Evolutionary conservation across 2,888 invertebrate genomes (phyloP).

Genomic region (Dinocampus coccinellae): DNA sequence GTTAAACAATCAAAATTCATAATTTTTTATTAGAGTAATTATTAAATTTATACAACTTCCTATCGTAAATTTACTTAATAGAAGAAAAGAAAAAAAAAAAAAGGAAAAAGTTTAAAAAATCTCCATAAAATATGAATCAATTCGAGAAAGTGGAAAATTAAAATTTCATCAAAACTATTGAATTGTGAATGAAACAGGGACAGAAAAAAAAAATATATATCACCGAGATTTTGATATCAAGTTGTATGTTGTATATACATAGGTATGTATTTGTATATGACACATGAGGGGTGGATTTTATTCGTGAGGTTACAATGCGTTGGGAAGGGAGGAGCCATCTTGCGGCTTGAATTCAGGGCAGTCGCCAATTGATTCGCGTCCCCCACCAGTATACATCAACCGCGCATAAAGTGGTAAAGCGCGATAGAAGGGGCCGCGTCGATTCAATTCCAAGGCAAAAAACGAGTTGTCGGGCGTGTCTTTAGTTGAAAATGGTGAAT

Average conservation of each 20-base stretch:
- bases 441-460: constrained; percentile 67
- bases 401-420: constrained; percentile 29
- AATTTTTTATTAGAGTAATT: not conserved
- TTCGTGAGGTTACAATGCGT: constrained; percentile 39
- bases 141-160: constrained; percentile 9
- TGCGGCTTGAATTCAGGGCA: constrained; percentile 65
- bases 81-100: not conserved
- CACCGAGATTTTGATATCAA: constrained; percentile 21
- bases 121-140: not conserved
- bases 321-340: constrained; percentile 68
- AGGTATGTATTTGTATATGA: constrained; percentile 14
- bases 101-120: not conserved
- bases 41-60: not conserved
- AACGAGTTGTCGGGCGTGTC: constrained; percentile 58
- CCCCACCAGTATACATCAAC: constrained; percentile 54
- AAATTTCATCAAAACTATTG: constrained; percentile 18
- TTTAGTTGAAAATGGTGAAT: constrained; percentile 32
- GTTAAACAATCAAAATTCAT: not conserved
- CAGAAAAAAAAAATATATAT: constrained; percentile 15
- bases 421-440: constrained; percentile 57
- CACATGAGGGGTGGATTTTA: constrained; percentile 35
- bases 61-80: not conserved
- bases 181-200: constrained; percentile 7
- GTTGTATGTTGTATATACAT: constrained; percentile 25
- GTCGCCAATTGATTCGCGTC: constrained; percentile 68